Evolutionary conservation across 2,113 vertebrate species (phyloP).

Genomic region (Catharus minimus): DNA sequence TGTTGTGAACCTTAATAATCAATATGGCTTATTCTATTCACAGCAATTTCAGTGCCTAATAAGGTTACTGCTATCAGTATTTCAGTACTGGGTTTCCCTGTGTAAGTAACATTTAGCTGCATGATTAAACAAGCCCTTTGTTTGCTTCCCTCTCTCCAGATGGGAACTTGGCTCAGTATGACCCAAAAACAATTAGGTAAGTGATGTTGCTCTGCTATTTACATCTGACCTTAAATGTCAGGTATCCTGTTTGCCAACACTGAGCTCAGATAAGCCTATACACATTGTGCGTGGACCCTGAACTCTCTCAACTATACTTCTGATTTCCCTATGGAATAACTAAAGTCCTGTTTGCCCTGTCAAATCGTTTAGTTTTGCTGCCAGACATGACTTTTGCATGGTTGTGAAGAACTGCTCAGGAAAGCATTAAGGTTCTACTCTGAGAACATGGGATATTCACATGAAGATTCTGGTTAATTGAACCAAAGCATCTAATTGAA

Average conservation of each 20-base stretch:
- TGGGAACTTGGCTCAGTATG: constrained; percentile 34
- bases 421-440: neutral
- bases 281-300: neutral
- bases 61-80: neutral
- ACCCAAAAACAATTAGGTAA: constrained; percentile 43
- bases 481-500: constrained; percentile 44
- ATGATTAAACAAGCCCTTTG: constrained; percentile 37
- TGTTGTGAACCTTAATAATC: neutral
- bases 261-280: neutral
- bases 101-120: constrained; percentile 26
- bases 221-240: constrained; percentile 33
- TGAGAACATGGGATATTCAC: neutral
- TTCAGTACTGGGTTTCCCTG: neutral
- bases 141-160: constrained; percentile 33
- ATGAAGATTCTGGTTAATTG: constrained; percentile 35
- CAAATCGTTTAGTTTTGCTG: constrained; percentile 14
- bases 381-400: neutral
- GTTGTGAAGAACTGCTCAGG: neutral
- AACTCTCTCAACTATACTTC: neutral
- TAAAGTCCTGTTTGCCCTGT: neutral
- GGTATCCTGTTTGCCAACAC: neutral
- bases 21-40: neutral
- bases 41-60: constrained; percentile 20
- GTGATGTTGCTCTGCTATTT: constrained; percentile 28
- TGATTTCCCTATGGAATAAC: neutral